Conservation (phyloP, 2,797 vertebrate genomes). For the Sebastes nivosus region DNA sequence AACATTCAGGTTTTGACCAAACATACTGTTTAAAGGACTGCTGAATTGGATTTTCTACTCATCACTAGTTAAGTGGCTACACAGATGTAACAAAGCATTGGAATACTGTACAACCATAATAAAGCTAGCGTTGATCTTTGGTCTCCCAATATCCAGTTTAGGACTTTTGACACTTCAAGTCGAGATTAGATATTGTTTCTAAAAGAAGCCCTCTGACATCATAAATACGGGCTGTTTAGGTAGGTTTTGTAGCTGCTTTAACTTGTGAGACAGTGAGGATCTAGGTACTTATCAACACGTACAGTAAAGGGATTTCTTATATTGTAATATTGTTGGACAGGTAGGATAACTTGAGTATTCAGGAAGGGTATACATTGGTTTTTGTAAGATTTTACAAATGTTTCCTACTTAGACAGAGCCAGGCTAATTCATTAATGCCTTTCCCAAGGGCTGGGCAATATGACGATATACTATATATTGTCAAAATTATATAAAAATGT, state of each 20-base stretch:
- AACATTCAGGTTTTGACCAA: constrained; percentile 1
- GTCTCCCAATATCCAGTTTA: constrained; percentile 67
- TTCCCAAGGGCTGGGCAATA: not conserved
- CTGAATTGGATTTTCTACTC: constrained; percentile 3
- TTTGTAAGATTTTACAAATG: not conserved
- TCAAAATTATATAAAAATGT: no score
- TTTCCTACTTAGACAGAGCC: not conserved
- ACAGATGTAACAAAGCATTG: constrained; percentile 36
- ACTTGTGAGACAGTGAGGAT: constrained; percentile 25
- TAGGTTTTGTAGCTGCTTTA: constrained; percentile 41
- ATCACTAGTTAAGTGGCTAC: constrained; percentile 52
- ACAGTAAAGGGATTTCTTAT: constrained; percentile 8
- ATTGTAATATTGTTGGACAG: constrained; percentile 7
- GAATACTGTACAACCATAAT: constrained; percentile 48
- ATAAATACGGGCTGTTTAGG: constrained; percentile 35
- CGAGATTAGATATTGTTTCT: constrained; percentile 29
- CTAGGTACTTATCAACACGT: constrained; percentile 4
- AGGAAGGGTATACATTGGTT: not conserved
- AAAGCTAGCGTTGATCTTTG: constrained; percentile 78
- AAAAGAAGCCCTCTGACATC: constrained; percentile 59
- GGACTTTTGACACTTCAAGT: constrained; percentile 41
- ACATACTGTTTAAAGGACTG: constrained; percentile 31
- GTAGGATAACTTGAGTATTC: not conserved
- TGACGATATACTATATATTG: no score
- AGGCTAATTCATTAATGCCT: not conserved